Base-by-base conservation (phyloP, 1,140 invertebrate genomes). In the Heliconius melpomene region DNA sequence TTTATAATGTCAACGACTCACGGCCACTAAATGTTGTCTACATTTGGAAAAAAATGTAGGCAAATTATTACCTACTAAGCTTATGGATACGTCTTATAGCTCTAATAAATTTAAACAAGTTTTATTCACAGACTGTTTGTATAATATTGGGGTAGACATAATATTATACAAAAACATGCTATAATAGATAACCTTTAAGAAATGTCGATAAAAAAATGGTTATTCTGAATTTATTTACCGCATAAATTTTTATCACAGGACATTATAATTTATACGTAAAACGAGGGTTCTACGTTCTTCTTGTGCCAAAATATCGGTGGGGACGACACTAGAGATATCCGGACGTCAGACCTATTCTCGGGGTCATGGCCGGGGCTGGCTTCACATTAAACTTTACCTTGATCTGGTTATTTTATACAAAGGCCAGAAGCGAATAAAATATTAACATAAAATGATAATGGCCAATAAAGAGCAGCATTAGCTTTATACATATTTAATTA, bases 381-480 rank as follows among this genome's bases (percentile, higher is more conserved):
- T 78, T 73, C 60, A 75, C 77, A 80, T 79, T 84, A 84, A 84
- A 78, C 75, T 78, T 77, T 78, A 81, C 83, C 83, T 85, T 83
- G 83, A 82, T 82, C 76, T 78, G 73, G 76, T 80, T 81, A 84
- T 77, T 84, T 79, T 74, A 80, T 75, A 60, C 75, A 75, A 79
- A 84, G 83, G 81, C 74, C 79, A 79, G 40, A 74, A 38, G 18
- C 72, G 36, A 81, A 54, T 72, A 70, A 78, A 77, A 74, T 81
- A 81, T 78, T 81, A 78, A 71, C 76, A 81, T 81, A 71, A 81
- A 81, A 81, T 81, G 72, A 57, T 81, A 71, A 78, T 73, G 72
- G 29, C 79, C 79, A 75, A 74, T 81, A 78, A 81, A 77, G 60
- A 66, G 23, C 23, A 66, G 5, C 11, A 66, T 66, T 66, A 66